Evolutionary conservation across 2,113 vertebrate genomes (phyloP).

Genomic region (Dasyurus viverrinus): DNA sequence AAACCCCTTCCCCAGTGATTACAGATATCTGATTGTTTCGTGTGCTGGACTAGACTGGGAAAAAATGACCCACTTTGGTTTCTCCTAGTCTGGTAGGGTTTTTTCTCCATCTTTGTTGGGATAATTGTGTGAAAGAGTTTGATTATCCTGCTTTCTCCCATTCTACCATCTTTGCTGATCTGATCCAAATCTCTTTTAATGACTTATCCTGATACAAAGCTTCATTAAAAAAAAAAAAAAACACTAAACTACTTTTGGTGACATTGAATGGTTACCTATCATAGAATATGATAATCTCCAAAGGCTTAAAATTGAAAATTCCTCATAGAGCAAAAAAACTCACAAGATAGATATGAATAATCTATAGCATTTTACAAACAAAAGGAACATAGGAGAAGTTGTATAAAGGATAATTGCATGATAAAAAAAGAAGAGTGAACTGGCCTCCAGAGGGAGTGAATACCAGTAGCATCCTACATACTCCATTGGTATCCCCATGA

Average conservation of each 20-base stretch:
- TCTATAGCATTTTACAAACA: background rate
- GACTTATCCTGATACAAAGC: background rate
- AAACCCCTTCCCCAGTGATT: background rate
- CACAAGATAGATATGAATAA: background rate
- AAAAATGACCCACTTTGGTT: background rate
- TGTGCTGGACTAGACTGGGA: background rate
- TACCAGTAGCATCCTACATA: background rate
- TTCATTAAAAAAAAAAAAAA: background rate
- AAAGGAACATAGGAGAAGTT: background rate
- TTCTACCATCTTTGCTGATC: background rate
- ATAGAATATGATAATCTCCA: background rate
- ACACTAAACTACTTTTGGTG: background rate
- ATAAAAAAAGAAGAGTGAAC: background rate
- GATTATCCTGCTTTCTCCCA: background rate
- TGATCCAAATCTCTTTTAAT: background rate
- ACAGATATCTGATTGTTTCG: background rate
- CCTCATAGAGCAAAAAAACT: background rate
- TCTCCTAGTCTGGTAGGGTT: background rate
- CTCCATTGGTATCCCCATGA: background rate
- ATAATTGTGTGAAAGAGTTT: background rate
- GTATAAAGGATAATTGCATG: background rate
- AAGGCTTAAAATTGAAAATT: background rate
- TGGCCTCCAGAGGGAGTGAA: background rate
- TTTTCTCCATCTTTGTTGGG: background rate
- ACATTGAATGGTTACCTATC: background rate